A percentile compares a stretch with the other conserved stretches of the same genome.
Evolutionary conservation across 2,797 vertebrate species (phyloP).

Genomic region (Sebastes iracundus): DNA sequence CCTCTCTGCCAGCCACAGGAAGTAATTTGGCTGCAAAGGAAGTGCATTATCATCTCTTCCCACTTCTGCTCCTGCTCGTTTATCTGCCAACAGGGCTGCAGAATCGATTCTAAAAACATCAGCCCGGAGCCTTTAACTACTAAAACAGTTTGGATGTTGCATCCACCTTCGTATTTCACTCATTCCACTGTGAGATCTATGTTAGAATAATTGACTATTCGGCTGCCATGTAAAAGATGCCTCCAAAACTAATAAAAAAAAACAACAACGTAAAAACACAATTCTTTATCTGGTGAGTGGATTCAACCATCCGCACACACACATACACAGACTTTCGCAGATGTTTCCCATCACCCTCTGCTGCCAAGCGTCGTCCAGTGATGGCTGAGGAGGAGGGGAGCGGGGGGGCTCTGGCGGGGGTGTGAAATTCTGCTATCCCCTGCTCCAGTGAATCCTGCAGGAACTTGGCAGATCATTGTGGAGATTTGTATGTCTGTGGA

Average conservation of each 20-base stretch:
- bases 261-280: constrained; percentile 32
- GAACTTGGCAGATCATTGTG: constrained; percentile 76
- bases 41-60: constrained; percentile 61
- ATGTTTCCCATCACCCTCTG: constrained; percentile 74
- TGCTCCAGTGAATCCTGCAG: constrained; percentile 73
- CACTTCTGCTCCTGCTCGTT: constrained; percentile 33
- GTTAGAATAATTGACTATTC: constrained; percentile 33
- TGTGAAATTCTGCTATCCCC: constrained; percentile 71
- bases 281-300: constrained; percentile 52
- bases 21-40: constrained; percentile 70
- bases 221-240: constrained; percentile 26
- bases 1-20: constrained; percentile 68
- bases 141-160: constrained; percentile 31
- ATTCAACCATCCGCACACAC: constrained; percentile 35
- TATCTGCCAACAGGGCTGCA: constrained; percentile 34
- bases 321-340: constrained; percentile 62
- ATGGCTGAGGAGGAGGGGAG: constrained; percentile 44
- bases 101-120: constrained; percentile 35
- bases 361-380: constrained; percentile 63
- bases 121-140: constrained; percentile 31
- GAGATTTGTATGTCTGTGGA: constrained; percentile 75
- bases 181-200: constrained; percentile 17
- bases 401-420: constrained; percentile 21
- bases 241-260: constrained; percentile 3
- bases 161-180: constrained; percentile 47